Evolutionary conservation across 2,888 invertebrate species (phyloP).

Genomic region (Euplagia quadripunctaria): DNA sequence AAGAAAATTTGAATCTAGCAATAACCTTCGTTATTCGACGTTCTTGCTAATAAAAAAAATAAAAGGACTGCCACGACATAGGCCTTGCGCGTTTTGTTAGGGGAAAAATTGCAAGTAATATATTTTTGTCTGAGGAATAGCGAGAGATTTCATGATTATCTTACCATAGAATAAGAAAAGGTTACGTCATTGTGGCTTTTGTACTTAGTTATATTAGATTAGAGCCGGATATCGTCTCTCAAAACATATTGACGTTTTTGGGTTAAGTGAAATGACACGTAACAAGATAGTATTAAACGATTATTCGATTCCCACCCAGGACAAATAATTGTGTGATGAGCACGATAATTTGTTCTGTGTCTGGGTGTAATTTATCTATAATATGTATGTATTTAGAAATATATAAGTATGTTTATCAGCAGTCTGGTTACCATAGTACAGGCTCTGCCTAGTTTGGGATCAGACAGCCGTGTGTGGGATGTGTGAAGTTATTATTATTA

Average conservation of each 20-base stretch:
- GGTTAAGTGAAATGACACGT: constrained; percentile 10
- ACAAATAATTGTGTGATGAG: too few species aligned
- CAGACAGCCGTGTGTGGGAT: too few species aligned
- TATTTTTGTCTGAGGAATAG: constrained; percentile 23
- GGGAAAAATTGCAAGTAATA: constrained; percentile 23
- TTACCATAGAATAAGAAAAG: constrained; percentile 19
- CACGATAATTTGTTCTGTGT: too few species aligned
- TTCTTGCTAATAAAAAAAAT: constrained; percentile 20
- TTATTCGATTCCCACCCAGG: neutral
- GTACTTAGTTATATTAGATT: constrained; percentile 17
- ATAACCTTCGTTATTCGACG: constrained; percentile 11
- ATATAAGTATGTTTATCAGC: too few species aligned
- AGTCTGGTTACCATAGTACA: too few species aligned
- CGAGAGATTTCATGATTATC: constrained; percentile 23
- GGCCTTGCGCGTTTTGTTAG: constrained; percentile 12
- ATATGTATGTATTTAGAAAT: too few species aligned
- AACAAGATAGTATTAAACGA: neutral
- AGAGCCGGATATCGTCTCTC: constrained; percentile 8
- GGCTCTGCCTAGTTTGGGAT: too few species aligned
- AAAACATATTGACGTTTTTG: constrained; percentile 14
- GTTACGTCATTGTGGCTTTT: constrained; percentile 23
- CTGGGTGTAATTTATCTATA: too few species aligned
- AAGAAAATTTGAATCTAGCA: constrained; percentile 18
- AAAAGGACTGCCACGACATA: constrained; percentile 15
- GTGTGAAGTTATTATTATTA: too few species aligned